Base-by-base conservation (phyloP, 1,140 invertebrate genomes). In the Agrilus planipennis region DNA sequence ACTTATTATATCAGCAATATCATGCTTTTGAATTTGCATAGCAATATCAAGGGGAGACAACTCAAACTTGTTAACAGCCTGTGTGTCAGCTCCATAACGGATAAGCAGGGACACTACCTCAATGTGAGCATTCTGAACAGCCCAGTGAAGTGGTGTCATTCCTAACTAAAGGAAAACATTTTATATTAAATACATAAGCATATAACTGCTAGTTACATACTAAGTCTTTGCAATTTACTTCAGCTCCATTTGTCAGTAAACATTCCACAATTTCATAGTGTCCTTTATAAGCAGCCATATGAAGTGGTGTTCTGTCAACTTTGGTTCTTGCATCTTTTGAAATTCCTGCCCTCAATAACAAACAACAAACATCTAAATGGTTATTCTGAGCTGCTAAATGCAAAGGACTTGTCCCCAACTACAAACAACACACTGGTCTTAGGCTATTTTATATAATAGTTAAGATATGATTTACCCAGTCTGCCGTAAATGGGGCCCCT, bases 101-200 rank as follows among this genome's bases (percentile, higher is more conserved):
- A 94, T 54, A 31, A 94, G 65, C 30, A 79, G 51, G 39, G 77
- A 68, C 20, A 84, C 81, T 27, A 81, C 76, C 31, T 72, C 70
- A 20, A 71, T 53, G 59, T 89, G 80, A n/a, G 78, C 75, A 49
- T 81, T 77, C 65, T 92, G 88, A 32, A 84, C 84, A 7, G 89
- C 89, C 91, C 90, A 95, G 68, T 95, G 90, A 16, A 96, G 67
- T 19, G 90, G 88, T 17, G 89, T 93, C 89, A 93, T 94, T 57
- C 78, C 78, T 19, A 94, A 64, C 87, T 86, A 47, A 44, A 54
- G 57, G 32, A 34, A 39, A 45, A 34, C 23, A 12, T 27, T 27
- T 7, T 27, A 27, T 27, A 9, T 27, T 14, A 17, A 45, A 38
- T 28, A 38, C 2, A 45, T 31, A 30, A 44, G 42, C 23, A 35